Evolutionary conservation across 2,113 vertebrate genomes (phyloP).

Genomic region (Silurus meridionalis): DNA sequence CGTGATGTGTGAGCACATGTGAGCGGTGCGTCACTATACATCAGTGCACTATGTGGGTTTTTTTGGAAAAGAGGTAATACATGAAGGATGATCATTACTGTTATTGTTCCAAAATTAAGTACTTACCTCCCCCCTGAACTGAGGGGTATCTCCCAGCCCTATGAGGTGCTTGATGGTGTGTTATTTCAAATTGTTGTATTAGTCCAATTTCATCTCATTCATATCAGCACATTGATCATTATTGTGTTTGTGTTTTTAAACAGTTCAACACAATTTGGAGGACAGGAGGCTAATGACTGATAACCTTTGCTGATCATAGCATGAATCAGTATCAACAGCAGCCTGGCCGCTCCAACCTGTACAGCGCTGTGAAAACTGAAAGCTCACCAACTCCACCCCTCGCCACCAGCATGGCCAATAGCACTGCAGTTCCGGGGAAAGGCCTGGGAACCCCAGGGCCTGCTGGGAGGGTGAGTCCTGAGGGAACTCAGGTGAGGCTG

Average conservation of each 20-base stretch:
- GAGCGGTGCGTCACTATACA: not conserved
- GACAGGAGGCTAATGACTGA: conserved; percentile 25
- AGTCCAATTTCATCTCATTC: not conserved
- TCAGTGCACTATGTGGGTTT: not conserved
- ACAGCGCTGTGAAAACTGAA: conserved; percentile 72
- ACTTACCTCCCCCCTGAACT: not conserved
- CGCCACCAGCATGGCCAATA: conserved; percentile 89
- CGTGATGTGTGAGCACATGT: not conserved
- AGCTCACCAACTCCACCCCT: conserved; percentile 73
- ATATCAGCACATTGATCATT: not conserved
- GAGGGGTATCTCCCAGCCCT: not conserved
- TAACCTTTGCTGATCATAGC: conserved; percentile 25
- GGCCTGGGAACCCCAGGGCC: conserved; percentile 68
- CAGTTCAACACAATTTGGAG: conserved; percentile 23
- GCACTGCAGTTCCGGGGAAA: conserved; percentile 81
- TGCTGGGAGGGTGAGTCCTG: conserved; percentile 85
- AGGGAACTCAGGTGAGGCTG: conserved; percentile 85
- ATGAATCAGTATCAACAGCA: conserved; percentile 56
- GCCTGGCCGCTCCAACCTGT: conserved; percentile 49
- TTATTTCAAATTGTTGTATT: not conserved
- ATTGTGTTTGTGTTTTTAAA: not conserved
- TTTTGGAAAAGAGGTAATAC: not conserved
- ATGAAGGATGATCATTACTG: not conserved
- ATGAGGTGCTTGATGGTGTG: not conserved
- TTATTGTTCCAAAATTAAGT: not conserved